Percentiles rank a stretch among this genome's conserved stretches.
These are phyloP conservation scores for Penaeus chinensis DNA, from an alignment of 1,140 invertebrate species.

Conservation along the genomic window DNA sequence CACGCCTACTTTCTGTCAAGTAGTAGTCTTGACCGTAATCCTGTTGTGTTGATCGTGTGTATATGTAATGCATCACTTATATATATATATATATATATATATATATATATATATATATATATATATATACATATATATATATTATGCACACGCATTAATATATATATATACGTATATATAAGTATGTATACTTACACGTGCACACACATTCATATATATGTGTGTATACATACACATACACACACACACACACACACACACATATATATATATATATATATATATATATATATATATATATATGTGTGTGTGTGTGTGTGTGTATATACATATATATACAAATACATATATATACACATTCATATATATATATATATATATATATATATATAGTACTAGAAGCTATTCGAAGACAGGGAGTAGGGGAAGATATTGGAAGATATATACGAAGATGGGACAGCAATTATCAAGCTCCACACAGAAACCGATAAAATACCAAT, in stretches of 20 bases:
- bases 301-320: no score
- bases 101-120: neutral
- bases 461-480: no score
- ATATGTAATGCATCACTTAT: neutral
- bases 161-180: neutral
- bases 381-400: no score
- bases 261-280: neutral
- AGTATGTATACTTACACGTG: neutral
- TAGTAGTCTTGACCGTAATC: no score
- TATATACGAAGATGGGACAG: no score
- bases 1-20: no score
- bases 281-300: neutral
- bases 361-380: neutral
- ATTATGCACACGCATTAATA: neutral
- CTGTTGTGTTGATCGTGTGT: no score
- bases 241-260: neutral
- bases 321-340: no score
- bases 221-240: neutral
- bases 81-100: neutral
- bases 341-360: neutral
- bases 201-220: neutral
- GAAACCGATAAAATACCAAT: no score
- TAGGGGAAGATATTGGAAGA: no score
- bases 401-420: no score
- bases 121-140: neutral